These are phyloP conservation scores for Ormyrus thymus DNA, from an alignment of 2,888 invertebrate genomes.

Conservation along the genomic window DNA sequence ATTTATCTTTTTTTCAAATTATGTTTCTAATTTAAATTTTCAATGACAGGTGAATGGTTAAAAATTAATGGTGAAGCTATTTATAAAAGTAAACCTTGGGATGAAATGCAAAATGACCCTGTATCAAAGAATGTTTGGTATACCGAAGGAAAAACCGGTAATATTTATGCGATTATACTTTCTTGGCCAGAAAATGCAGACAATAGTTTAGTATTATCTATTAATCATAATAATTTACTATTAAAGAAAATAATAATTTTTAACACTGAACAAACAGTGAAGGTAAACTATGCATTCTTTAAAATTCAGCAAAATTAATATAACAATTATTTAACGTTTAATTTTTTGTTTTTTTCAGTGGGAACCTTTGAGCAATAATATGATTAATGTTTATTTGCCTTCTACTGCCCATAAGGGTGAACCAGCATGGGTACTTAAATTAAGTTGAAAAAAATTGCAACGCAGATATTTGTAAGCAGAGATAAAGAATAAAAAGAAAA, in stretches of 20 bases:
- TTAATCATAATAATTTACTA: conserved; percentile 64
- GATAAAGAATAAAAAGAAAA: conserved; percentile 33
- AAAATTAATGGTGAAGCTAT: conserved; percentile 91
- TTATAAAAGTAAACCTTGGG: conserved; percentile 87
- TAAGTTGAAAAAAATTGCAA: conserved; percentile 34
- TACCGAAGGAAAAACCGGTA: conserved; percentile 73
- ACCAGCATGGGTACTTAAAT: conserved; percentile 68
- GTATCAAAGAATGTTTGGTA: conserved; percentile 85
- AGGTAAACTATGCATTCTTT: conserved; percentile 30
- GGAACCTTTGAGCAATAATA: conserved; percentile 49
- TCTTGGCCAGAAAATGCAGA: conserved; percentile 80
- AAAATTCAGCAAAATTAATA: conserved; percentile 11
- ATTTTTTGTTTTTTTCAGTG: conserved; percentile 61
- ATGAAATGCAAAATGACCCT: conserved; percentile 85
- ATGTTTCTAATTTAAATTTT: not conserved
- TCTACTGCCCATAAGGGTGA: conserved; percentile 62
- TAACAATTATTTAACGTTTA: conserved; percentile 18
- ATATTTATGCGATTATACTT: conserved; percentile 82
- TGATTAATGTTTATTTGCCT: conserved; percentile 62
- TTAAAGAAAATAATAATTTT: conserved; percentile 70
- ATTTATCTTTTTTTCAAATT: conserved; percentile 2
- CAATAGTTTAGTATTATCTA: conserved; percentile 74
- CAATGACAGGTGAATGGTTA: conserved; percentile 80
- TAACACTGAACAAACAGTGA: conserved; percentile 57
- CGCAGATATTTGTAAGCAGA: not conserved